Evolutionary conservation across 2,113 vertebrate genomes (phyloP), one percentile per base, ranked within the genome.

Genomic region (Dicerorhinus sumatrensis): DNA sequence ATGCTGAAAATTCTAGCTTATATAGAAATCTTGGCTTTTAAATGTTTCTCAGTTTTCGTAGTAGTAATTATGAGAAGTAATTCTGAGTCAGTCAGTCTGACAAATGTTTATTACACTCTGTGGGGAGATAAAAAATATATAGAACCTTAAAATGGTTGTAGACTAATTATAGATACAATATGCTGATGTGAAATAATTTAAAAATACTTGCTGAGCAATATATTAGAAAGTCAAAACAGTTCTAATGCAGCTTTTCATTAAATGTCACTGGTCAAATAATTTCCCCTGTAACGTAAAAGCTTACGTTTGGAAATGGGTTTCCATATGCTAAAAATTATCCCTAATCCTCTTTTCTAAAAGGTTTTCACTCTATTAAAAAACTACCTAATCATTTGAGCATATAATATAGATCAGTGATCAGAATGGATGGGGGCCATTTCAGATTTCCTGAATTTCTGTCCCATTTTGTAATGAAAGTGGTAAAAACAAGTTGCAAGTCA

Each of bases 1-100:
- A 65, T 70, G n/a, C 33, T 92, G 36, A 94, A 85, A 92, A 82
- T 81, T 88, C 36, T 73, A 77, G 33, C 16, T 76, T 82, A 83
- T 79, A 39, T 27, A 84, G 2, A 23, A 36, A 88, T 48, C 27
- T 83, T 94, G 42, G 21, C 18, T 54, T 81, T 72, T 63, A 89
- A 85, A 75, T 54, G 4, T 62, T 92, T 72, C 31, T 81, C 23
- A 46, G 13, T 62, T 83, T 90, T 81, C 31, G 46, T 84, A 80
- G 54, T 62, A 33, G 14, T 85, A 70, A 86, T 9, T 84, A 65
- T 54, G 31, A 84, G 48, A 87, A 83, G 12, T 67, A 92, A 86
- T 91, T 91, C 17, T 85, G 29, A 90, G 62, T 82, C 33, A 82
- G 6, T 63, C 46, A 73, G 0, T 69, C 33, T 77, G 39, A 83